A percentile compares a stretch with the other conserved stretches of the same genome.
phyloP scores from a whole-genome alignment of 2,888 invertebrate genomes.

The Trichopria drosophilae region DNA sequence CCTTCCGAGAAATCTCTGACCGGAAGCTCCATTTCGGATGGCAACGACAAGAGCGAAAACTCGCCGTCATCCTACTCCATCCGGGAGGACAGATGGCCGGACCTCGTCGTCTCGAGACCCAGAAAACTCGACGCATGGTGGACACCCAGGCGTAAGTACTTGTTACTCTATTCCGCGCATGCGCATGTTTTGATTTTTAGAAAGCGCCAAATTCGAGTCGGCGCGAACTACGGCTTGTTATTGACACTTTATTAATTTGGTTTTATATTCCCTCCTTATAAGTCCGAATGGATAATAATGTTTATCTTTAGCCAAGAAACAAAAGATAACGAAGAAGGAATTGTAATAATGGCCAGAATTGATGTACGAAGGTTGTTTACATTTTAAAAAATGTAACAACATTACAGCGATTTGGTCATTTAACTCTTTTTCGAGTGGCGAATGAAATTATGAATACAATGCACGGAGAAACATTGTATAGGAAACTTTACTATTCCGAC shows the following conservation, averaged over 20 bases:
- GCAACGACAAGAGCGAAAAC: conserved; percentile 59
- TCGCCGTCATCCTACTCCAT: conserved; percentile 65
- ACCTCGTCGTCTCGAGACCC: conserved; percentile 55
- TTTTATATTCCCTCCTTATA: neutral
- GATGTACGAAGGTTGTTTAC: too few relatives aligned
- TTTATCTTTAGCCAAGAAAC: too few relatives aligned
- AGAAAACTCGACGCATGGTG: conserved; percentile 56
- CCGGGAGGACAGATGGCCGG: conserved; percentile 59
- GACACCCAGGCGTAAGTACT: conserved; percentile 55
- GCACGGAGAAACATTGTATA: too few relatives aligned
- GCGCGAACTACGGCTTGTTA: neutral
- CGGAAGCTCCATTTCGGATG: conserved; percentile 59
- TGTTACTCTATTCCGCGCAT: conserved; percentile 22
- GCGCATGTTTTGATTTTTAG: conserved; percentile 24
- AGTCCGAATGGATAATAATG: too few relatives aligned
- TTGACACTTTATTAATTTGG: neutral
- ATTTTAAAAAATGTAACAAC: too few relatives aligned
- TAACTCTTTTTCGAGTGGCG: too few relatives aligned
- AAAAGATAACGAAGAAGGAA: too few relatives aligned
- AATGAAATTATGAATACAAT: too few relatives aligned
- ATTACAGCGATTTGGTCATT: too few relatives aligned
- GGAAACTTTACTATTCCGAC: too few relatives aligned
- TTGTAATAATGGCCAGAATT: too few relatives aligned
- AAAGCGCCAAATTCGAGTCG: neutral
- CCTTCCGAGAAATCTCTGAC: conserved; percentile 56